A percentile compares a stretch with the other conserved stretches of the same genome.
phyloP scores from a whole-genome alignment of 2,113 vertebrate genomes.

The Hepsetus odoe region DNA sequence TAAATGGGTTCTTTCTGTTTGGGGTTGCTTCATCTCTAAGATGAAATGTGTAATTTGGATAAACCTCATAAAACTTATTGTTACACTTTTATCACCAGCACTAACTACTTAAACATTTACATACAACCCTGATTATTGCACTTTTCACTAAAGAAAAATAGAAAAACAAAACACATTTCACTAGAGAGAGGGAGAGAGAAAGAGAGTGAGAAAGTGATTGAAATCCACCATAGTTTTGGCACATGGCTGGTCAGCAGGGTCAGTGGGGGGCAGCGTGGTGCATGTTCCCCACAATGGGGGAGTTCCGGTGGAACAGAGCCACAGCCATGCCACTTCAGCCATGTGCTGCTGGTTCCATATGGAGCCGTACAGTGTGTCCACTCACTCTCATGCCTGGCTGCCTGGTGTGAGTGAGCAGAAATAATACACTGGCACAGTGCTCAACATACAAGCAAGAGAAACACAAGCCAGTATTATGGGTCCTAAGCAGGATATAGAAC shows the following conservation, averaged over 20 bases:
- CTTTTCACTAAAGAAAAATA: too few species aligned
- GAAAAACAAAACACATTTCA: not conserved
- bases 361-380: constrained; percentile 49
- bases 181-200: not conserved
- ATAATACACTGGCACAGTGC: constrained; percentile 41
- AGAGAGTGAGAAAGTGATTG: constrained; percentile 27
- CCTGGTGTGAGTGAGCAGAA: constrained; percentile 45
- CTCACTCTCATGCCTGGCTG: constrained; percentile 44
- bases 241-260: constrained; percentile 42
- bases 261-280: constrained; percentile 40
- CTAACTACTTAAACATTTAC: too few species aligned
- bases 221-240: constrained; percentile 17
- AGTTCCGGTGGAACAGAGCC: constrained; percentile 48
- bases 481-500: constrained; percentile 9
- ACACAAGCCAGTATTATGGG: constrained; percentile 10
- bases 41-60: too few species aligned
- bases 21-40: too few species aligned
- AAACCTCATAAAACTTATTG: too few species aligned
- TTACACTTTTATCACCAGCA: too few species aligned
- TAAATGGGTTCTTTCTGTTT: too few species aligned
- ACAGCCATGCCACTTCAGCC: constrained; percentile 37
- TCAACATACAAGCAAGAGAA: not conserved
- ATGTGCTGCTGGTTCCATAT: constrained; percentile 56
- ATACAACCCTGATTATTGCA: too few species aligned
- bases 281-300: constrained; percentile 43